Base-by-base conservation (phyloP, 2,797 vertebrate genomes). In the Typhlichthys eigenmanni region DNA sequence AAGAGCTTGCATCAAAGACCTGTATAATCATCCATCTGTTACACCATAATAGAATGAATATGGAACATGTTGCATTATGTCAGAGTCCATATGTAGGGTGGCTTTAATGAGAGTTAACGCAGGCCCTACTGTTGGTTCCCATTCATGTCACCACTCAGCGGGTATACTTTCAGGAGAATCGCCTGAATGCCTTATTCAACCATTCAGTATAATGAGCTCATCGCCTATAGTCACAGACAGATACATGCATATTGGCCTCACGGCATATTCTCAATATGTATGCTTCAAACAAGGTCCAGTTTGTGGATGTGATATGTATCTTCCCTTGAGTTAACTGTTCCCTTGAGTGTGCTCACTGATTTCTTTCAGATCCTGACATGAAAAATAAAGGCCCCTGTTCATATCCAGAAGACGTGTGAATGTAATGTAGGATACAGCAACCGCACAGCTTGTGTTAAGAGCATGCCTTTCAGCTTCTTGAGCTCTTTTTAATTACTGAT, bases 401-500 rank as follows among this genome's bases (percentile, higher is more conserved):
- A 71, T 75, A 58, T 63, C 64, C 71, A 68, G 57, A 75, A 69
- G 63, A 68, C 58, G 49, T 63, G 70, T 48, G 68, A 78, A 87
- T 85, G 71, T 73, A 69, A 52, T 74, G 47, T 16, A 29, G 24
- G 24, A 4, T 29, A 29, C 24, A 29, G 24, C 24, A 29, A 51
- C 71, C 69, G 24, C 69, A 80, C 83, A 76, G 72, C 64, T 78
- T 10, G 9, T 59, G 54, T 80, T 65, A 71, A 34, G 62, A 56
- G 57, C 67, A 67, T 76, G 62, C 60, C 69, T 54, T 64, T 81
- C 62, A 55, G 54, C 76, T 68, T 65, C 59, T 78, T 71, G 71
- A 69, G 46, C 12, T 49, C n/a, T 73, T 76, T 79, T 84, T 90
- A 87, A 92, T 91, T 90, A 91, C 81, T 53, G 29, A 71, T 80